Base-by-base conservation (phyloP, 2,888 invertebrate genomes). In the Gymnosoma rotundatum region DNA sequence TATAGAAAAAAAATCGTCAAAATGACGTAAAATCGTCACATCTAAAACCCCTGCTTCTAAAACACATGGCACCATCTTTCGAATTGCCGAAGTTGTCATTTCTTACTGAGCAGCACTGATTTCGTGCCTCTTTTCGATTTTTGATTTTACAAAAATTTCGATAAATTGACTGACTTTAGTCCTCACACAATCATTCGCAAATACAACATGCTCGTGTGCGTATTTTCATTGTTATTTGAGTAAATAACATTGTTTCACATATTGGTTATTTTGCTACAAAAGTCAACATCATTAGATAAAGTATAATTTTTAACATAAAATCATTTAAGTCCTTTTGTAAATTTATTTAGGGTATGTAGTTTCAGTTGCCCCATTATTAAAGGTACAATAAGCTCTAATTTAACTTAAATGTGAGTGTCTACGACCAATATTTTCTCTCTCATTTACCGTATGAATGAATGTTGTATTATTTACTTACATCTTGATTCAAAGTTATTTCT, bases 381-480 rank as follows among this genome's bases (percentile, higher is more conserved):
- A 48, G 45, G 45, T 48, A 14, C 12, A 48, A 48, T 48, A 48
- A 48, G 45, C 45, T 48, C 4, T 48, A 1, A 3, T 16, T 14
- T 16, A 48, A 48, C 6, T 16, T 48, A 48, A 48, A 42, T 42
- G 7, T 48, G 48, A 7, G 25, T 48, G 9, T n/a, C 25, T 63
- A 56, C 8, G 6, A 20, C 20, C 6, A 16, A 56, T 25, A 16
- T 56, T 25, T 25, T 52, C 50, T 9, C 5, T 8, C 8, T 52
- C 50, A 52, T 0, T 52, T 18, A 18, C 2, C 20, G 1, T 52
- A 10, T 52, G 9, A 64, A 48, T 52, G 9, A 64, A 32, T n/a
- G 48, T 10, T 50, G 64, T 64, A 32, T 12, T 64, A 32, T 64
- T 64, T 45, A 64, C 63, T 48, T 64, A 64, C n/a, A 4, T 64